Conservation (phyloP, 2,888 invertebrate genomes). For the Caenorhabditis becei region DNA sequence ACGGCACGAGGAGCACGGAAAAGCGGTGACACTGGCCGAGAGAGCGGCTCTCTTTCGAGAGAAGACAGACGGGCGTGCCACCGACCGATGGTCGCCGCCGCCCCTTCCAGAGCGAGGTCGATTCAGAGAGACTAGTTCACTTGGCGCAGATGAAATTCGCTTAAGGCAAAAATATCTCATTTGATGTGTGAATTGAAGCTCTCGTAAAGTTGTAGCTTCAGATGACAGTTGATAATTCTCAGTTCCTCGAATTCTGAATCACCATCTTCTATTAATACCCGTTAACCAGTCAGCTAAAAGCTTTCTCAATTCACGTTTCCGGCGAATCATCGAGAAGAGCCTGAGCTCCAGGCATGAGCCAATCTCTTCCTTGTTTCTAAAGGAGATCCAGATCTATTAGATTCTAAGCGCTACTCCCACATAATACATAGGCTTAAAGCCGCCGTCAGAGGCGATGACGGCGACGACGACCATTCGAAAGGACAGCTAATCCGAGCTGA, state of each 20-base stretch:
- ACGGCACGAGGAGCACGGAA: neutral
- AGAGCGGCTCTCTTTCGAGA: conserved; percentile 10
- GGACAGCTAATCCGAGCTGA: conserved; percentile 52
- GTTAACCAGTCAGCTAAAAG: too few species aligned
- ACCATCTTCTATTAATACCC: too few species aligned
- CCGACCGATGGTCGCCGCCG: neutral
- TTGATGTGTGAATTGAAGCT: conserved; percentile 12
- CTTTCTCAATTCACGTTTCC: conserved; percentile 23
- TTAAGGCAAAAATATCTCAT: conserved; percentile 58
- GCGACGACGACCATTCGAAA: conserved; percentile 40
- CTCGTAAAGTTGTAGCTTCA: too few species aligned
- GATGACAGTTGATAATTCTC: too few species aligned
- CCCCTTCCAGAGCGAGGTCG: neutral
- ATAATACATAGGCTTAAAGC: conserved; percentile 25
- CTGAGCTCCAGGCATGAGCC: conserved; percentile 1
- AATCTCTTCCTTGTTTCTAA: neutral
- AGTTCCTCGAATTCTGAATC: too few species aligned
- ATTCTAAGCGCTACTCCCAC: neutral
- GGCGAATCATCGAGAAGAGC: conserved; percentile 19
- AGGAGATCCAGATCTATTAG: neutral
- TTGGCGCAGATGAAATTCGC: conserved; percentile 47
- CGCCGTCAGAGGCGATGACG: too few species aligned
- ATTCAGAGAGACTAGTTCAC: conserved; percentile 23
- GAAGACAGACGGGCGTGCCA: neutral
- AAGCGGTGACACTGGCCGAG: neutral